Conservation (phyloP, 1,140 invertebrate species). For the Zaprionus taronus region DNA sequence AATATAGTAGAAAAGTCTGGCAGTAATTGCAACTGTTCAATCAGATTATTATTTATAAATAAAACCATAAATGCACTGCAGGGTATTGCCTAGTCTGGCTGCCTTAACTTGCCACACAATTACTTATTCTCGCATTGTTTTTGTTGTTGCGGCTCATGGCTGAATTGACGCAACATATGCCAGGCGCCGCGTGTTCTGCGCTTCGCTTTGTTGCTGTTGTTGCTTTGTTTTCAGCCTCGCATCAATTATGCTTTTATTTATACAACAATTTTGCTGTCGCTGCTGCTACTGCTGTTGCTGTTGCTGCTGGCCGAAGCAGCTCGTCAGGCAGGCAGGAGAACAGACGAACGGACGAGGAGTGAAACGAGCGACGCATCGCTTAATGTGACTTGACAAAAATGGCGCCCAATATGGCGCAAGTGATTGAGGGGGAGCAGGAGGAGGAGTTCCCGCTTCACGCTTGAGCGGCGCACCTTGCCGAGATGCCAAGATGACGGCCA, state of each 20-base stretch:
- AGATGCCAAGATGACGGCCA: constrained; percentile 63
- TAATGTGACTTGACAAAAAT: constrained; percentile 83
- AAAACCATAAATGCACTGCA: neutral
- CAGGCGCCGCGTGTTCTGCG: constrained; percentile 31
- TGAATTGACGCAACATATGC: constrained; percentile 78
- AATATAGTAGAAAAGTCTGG: neutral
- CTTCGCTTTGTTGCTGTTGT: constrained; percentile 3
- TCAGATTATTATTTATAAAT: too few species aligned
- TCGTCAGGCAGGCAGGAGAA: constrained; percentile 52
- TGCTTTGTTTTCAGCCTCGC: constrained; percentile 55
- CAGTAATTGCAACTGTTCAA: neutral
- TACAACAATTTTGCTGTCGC: constrained; percentile 74
- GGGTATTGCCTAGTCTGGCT: constrained; percentile 12
- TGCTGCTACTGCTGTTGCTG: constrained; percentile 36
- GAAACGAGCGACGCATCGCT: constrained; percentile 66
- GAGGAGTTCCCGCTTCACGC: constrained; percentile 48
- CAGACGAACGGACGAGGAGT: constrained; percentile 41
- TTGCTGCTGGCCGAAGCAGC: constrained; percentile 27
- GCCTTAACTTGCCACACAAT: neutral
- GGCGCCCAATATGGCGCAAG: constrained; percentile 74
- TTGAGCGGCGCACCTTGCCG: constrained; percentile 71
- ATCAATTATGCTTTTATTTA: constrained; percentile 83
- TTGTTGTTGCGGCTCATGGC: constrained; percentile 68
- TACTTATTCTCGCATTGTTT: constrained; percentile 44
- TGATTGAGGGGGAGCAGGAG: neutral